A percentile compares a stretch with the other conserved stretches of the same genome.
Evolutionary conservation across 2,797 vertebrate species (phyloP).

Genomic region (Sebastes aleutianus): DNA sequence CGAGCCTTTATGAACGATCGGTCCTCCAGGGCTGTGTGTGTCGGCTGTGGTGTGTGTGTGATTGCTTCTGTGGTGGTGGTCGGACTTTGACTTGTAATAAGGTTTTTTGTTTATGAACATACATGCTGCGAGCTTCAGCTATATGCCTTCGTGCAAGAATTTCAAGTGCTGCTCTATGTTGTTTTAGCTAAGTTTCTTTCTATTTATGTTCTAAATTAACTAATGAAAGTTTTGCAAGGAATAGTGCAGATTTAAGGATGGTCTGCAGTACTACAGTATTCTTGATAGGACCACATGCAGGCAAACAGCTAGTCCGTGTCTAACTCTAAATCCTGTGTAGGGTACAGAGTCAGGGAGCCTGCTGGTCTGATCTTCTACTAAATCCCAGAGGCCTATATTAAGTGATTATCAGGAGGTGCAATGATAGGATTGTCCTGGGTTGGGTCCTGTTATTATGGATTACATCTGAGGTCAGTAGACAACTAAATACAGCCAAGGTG

Average conservation of each 20-base stretch:
- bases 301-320: slow-evolving; percentile 13
- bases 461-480: slow-evolving; percentile 79
- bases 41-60: slow-evolving; percentile 53
- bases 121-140: slow-evolving; percentile 1
- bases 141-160: not conserved
- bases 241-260: not conserved
- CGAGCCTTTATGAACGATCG: slow-evolving; percentile 31
- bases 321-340: slow-evolving; percentile 47
- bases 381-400: slow-evolving; percentile 67
- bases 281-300: slow-evolving; percentile 12
- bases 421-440: slow-evolving; percentile 83
- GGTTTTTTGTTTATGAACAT: slow-evolving; percentile 43
- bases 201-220: not conserved
- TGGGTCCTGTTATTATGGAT: slow-evolving; percentile 84
- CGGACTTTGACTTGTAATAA: slow-evolving; percentile 45
- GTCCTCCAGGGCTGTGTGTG: slow-evolving; percentile 63
- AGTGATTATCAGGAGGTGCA: slow-evolving; percentile 78
- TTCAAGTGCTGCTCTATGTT: not conserved
- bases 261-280: not conserved
- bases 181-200: not conserved
- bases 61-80: slow-evolving; percentile 49
- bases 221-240: not conserved
- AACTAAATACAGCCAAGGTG: slow-evolving; percentile 84
- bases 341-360: slow-evolving; percentile 49
- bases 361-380: slow-evolving; percentile 66